phyloP scores from a whole-genome alignment of 92 coral and sea anemone species.

The Palythoa grandis region DNA sequence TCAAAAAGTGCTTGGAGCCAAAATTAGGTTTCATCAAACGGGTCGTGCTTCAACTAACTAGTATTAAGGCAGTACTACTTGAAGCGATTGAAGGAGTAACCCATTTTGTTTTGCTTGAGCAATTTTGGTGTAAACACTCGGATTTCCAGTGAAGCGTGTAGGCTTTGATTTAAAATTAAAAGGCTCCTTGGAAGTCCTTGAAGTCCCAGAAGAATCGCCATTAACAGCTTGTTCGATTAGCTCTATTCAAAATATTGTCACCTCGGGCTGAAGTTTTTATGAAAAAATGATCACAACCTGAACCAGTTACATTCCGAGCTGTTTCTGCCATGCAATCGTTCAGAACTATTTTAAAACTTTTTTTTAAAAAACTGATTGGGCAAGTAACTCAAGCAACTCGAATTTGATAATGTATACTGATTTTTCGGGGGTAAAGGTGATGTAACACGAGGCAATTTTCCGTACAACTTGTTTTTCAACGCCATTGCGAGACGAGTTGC shows the following conservation, averaged over 20 bases:
- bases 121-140: constrained; percentile 26
- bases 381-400: too few species aligned
- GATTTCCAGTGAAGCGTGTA: not conserved
- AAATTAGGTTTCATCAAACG: too few species aligned
- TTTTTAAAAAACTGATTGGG: not conserved
- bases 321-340: too few species aligned
- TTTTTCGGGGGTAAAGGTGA: too few species aligned
- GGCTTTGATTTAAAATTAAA: not conserved
- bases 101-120: constrained; percentile 17
- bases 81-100: not conserved
- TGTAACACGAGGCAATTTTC: too few species aligned
- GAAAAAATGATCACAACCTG: not conserved
- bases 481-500: too few species aligned
- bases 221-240: not conserved
- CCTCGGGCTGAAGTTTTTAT: not conserved
- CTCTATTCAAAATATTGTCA: not conserved
- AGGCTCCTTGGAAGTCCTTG: not conserved
- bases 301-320: not conserved
- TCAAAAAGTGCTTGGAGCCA: too few species aligned
- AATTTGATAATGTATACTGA: too few species aligned
- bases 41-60: too few species aligned
- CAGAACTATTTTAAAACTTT: too few species aligned
- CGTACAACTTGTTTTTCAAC: too few species aligned
- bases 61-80: not conserved
- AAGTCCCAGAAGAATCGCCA: not conserved